phyloP scores from a whole-genome alignment of 2,888 invertebrate genomes.

The Pasiphila rectangulata region DNA sequence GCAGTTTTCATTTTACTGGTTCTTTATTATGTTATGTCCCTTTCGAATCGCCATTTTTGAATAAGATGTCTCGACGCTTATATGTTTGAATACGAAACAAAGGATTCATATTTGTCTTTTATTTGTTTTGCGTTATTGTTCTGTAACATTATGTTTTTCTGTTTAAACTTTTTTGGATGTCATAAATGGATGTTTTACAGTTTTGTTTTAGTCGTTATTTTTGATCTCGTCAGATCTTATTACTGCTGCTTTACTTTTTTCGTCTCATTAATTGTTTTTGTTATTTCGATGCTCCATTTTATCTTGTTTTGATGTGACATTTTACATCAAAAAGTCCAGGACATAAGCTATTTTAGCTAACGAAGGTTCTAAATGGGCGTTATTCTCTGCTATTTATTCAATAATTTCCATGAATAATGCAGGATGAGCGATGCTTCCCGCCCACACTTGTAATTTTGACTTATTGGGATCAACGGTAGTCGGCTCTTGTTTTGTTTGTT shows the following conservation, averaged over 20 bases:
- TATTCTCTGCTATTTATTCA: conserved; percentile 32
- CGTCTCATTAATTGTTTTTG: too few relatives aligned
- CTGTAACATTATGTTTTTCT: not conserved
- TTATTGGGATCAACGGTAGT: conserved; percentile 49
- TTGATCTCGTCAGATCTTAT: not conserved
- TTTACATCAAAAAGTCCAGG: not conserved
- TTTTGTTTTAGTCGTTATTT: not conserved
- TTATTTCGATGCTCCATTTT: conserved; percentile 2
- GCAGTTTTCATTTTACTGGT: not conserved
- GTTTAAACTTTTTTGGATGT: not conserved
- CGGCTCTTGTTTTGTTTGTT: conserved; percentile 19
- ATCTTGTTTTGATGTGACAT: conserved; percentile 6
- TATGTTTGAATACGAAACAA: too few relatives aligned
- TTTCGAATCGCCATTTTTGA: too few relatives aligned
- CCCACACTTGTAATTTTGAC: conserved; percentile 65
- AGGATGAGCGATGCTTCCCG: conserved; percentile 55
- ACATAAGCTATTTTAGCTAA: conserved; percentile 26
- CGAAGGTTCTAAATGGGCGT: conserved; percentile 48
- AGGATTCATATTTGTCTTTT: too few relatives aligned
- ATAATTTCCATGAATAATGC: conserved; percentile 58
- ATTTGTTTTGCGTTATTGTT: too few relatives aligned
- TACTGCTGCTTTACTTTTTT: conserved; percentile 11
- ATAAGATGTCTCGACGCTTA: too few relatives aligned
- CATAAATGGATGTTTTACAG: not conserved
- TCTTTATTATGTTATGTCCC: not conserved